Conservation (phyloP, 2,888 invertebrate species). For the Caenorhabditis sp. region DNA sequence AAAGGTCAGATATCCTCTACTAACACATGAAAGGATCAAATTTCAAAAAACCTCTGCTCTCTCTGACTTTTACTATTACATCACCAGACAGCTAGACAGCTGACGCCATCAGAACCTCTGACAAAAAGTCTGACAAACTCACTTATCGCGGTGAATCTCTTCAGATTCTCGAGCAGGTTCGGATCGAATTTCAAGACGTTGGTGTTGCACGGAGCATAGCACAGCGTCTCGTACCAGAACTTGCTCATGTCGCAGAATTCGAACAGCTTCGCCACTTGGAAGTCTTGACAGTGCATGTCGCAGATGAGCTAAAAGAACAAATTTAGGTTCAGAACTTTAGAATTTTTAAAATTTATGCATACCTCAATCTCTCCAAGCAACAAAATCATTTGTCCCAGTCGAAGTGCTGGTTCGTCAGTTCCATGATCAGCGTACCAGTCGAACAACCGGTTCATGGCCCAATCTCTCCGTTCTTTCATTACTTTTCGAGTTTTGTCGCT, state of each 20-base stretch:
- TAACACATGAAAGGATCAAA: not conserved
- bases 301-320: slow-evolving; percentile 69
- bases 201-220: slow-evolving; percentile 67
- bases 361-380: slow-evolving; percentile 80
- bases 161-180: slow-evolving; percentile 60
- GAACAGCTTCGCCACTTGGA: slow-evolving; percentile 82
- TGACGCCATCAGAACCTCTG: not conserved
- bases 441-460: slow-evolving; percentile 75
- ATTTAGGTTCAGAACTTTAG: not conserved
- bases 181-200: slow-evolving; percentile 63
- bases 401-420: slow-evolving; percentile 69
- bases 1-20: not conserved
- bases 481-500: slow-evolving; percentile 60
- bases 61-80: not conserved
- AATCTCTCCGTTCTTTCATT: slow-evolving; percentile 73
- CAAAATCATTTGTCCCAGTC: slow-evolving; percentile 77
- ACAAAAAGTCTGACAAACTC: slow-evolving; percentile 18
- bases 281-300: slow-evolving; percentile 77
- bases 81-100: not conserved
- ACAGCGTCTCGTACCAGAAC: slow-evolving; percentile 73
- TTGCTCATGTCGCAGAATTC: slow-evolving; percentile 79
- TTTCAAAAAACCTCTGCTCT: not conserved
- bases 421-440: slow-evolving; percentile 67
- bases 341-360: too few species aligned
- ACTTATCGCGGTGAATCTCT: slow-evolving; percentile 64